phyloP scores from a whole-genome alignment of 2,797 vertebrate genomes.

The Tangara arthus region DNA sequence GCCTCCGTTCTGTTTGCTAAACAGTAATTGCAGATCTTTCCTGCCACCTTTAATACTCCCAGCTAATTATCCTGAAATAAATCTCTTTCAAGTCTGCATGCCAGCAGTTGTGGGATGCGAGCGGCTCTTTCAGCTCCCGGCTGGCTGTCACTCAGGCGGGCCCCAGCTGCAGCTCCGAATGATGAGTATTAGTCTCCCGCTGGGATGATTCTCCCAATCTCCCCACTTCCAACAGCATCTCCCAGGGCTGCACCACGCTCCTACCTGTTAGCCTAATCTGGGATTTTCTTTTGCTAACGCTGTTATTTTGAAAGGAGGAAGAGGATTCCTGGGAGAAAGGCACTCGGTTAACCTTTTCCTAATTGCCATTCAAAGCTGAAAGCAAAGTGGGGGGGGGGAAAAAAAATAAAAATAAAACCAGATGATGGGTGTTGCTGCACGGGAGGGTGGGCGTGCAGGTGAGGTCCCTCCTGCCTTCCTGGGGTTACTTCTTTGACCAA shows the following conservation, averaged over 20 bases:
- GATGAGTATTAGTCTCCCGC: slow-evolving; percentile 95
- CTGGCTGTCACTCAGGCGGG: slow-evolving; percentile 91
- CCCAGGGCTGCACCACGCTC: slow-evolving; percentile 79
- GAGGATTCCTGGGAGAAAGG: slow-evolving; percentile 84
- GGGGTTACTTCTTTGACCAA: background rate
- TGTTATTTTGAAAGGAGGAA: slow-evolving; percentile 86
- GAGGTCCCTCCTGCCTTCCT: fast-evolving
- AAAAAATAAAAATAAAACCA: background rate
- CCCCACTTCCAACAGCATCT: slow-evolving; percentile 83
- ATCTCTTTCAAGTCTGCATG: slow-evolving; percentile 88
- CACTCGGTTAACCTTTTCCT: slow-evolving; percentile 79
- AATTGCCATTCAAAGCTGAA: slow-evolving; percentile 79
- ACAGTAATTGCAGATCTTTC: slow-evolving; percentile 82
- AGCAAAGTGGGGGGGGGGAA: background rate
- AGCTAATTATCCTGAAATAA: slow-evolving; percentile 87
- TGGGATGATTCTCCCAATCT: slow-evolving; percentile 87
- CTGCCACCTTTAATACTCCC: slow-evolving; percentile 84
- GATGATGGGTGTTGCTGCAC: background rate
- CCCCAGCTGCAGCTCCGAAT: slow-evolving; percentile 94
- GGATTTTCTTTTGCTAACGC: slow-evolving; percentile 89
- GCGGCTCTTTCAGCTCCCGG: slow-evolving; percentile 81
- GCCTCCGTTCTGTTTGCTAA: slow-evolving; percentile 80
- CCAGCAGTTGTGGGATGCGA: slow-evolving; percentile 89
- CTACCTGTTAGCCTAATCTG: slow-evolving; percentile 90
- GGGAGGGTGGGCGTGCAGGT: background rate